Percentiles rank a stretch among this genome's conserved stretches.
Conservation (phyloP, 1,140 invertebrate genomes). For the Caenorhabditis remanei region DNA sequence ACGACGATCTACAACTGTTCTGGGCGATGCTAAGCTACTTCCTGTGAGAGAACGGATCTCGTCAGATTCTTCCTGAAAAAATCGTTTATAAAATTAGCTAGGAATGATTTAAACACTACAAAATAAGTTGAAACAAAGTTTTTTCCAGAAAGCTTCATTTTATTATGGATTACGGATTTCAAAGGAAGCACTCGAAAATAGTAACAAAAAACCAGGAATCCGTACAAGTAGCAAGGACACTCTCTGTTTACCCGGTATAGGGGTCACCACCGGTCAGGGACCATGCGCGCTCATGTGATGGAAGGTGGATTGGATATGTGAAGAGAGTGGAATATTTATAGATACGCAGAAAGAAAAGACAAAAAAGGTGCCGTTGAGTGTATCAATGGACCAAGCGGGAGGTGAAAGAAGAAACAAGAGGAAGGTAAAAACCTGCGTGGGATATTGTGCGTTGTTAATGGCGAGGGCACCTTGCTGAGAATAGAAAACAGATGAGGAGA, state of each 20-base stretch:
- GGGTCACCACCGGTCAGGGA: slow-evolving; percentile 36
- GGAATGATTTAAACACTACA: no score
- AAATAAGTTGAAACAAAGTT: neutral
- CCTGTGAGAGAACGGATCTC: slow-evolving; percentile 57
- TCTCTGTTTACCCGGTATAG: neutral
- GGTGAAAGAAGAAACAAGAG: neutral
- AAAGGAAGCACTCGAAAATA: neutral
- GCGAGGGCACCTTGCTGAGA: neutral
- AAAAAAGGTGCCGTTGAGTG: slow-evolving; percentile 44
- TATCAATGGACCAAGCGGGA: slow-evolving; percentile 10
- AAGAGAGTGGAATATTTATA: neutral
- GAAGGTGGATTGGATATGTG: neutral
- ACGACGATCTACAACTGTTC: slow-evolving; percentile 56
- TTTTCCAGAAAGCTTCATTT: neutral
- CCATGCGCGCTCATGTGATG: slow-evolving; percentile 22
- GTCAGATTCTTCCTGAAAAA: slow-evolving; percentile 65
- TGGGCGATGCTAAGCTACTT: slow-evolving; percentile 58
- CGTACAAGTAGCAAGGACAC: slow-evolving; percentile 25
- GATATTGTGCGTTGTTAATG: slow-evolving; percentile 16
- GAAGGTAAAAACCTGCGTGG: neutral
- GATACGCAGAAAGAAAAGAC: slow-evolving; percentile 18
- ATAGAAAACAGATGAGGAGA: neutral
- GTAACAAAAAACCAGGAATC: neutral
- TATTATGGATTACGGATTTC: no score
- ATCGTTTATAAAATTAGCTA: no score